These are phyloP conservation scores for Oncorhynchus mykiss DNA, from an alignment of 2,113 vertebrate species.

Conservation along the genomic window DNA sequence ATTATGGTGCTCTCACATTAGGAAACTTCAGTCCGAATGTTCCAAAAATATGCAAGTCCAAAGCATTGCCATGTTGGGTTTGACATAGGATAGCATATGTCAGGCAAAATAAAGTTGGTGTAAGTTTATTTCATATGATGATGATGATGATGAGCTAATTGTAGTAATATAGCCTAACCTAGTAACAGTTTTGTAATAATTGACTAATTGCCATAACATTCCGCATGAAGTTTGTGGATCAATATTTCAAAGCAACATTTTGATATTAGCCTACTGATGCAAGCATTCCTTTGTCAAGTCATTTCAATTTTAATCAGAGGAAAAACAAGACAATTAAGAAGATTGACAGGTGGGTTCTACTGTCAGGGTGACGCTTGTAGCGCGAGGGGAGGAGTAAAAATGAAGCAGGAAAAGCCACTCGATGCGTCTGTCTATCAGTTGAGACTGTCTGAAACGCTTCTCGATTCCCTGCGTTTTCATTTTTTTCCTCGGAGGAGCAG, in stretches of 20 bases:
- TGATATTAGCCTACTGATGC: conserved; percentile 35
- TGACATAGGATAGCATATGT: too few relatives aligned
- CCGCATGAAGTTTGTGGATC: conserved; percentile 27
- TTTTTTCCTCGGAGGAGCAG: conserved; percentile 83
- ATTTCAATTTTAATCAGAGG: conserved; percentile 65
- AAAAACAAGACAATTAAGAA: conserved; percentile 90
- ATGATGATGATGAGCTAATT: background rate
- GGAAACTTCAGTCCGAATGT: too few relatives aligned
- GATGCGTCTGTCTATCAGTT: conserved; percentile 97
- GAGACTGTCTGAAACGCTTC: conserved; percentile 92
- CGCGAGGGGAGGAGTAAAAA: conserved; percentile 88
- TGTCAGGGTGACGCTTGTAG: conserved; percentile 91
- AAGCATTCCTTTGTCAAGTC: conserved; percentile 78
- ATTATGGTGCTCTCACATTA: too few relatives aligned
- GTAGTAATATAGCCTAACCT: background rate
- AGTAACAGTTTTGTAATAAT: background rate
- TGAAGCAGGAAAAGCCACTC: conserved; percentile 92
- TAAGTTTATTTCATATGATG: background rate
- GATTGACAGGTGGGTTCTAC: conserved; percentile 90
- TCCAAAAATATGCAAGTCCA: too few relatives aligned
- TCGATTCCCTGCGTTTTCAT: conserved; percentile 87
- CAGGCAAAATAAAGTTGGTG: conserved; percentile 27
- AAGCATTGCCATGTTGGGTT: too few relatives aligned
- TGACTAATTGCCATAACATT: background rate
- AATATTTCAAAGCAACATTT: conserved; percentile 33